A percentile compares a stretch with the other conserved stretches of the same genome.
Evolutionary conservation across 1,140 invertebrate species (phyloP).

Genomic region (Matsumurasca onukii): DNA sequence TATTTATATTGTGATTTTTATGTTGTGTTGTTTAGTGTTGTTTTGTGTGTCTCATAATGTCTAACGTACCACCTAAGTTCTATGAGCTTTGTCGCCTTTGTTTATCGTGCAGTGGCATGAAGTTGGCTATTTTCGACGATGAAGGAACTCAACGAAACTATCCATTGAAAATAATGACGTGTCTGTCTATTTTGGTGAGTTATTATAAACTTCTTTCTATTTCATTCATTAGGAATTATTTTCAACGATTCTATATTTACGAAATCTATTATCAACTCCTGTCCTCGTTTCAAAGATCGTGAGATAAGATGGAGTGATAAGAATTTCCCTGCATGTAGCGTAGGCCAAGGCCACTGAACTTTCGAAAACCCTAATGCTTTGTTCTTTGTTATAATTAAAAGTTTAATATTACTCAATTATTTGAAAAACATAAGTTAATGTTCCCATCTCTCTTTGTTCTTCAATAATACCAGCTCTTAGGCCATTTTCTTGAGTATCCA

Average conservation of each 20-base stretch:
- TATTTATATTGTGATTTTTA: constrained; percentile 23
- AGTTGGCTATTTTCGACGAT: constrained; percentile 66
- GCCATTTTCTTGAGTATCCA: constrained; percentile 20
- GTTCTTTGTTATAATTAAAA: neutral
- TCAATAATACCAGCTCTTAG: constrained; percentile 17
- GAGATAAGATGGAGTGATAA: constrained; percentile 35
- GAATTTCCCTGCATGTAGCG: constrained; percentile 23
- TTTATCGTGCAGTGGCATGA: constrained; percentile 62
- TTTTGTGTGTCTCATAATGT: constrained; percentile 49
- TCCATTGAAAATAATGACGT: constrained; percentile 57
- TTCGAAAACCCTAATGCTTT: constrained; percentile 16
- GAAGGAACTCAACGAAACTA: constrained; percentile 63
- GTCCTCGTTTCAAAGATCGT: constrained; percentile 27
- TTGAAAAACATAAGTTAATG: neutral
- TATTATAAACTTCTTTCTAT: neutral
- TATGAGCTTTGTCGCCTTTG: constrained; percentile 69
- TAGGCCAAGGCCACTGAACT: constrained; percentile 32
- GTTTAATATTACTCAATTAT: neutral
- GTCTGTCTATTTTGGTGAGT: constrained; percentile 35
- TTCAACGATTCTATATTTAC: neutral
- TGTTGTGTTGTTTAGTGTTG: constrained; percentile 29
- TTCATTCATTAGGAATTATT: neutral
- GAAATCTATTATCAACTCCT: constrained; percentile 31
- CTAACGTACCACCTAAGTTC: constrained; percentile 66
- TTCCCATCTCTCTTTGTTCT: constrained; percentile 10